Evolutionary conservation across 2,797 vertebrate genomes (phyloP).

Genomic region (Carapus acus): DNA sequence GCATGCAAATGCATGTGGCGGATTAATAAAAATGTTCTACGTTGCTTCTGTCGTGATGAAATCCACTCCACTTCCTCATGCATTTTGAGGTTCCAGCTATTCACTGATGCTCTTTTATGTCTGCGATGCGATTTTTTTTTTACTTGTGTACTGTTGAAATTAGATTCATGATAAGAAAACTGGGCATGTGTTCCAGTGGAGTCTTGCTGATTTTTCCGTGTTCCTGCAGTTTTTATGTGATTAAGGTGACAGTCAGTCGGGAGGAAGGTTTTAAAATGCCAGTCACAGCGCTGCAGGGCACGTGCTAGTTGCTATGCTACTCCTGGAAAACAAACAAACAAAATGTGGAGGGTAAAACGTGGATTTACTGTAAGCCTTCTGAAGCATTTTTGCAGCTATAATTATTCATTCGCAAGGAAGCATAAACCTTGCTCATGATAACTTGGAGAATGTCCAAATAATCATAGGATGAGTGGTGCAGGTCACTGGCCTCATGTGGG

Average conservation of each 20-base stretch:
- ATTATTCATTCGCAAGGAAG: too few species aligned
- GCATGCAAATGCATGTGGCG: too few species aligned
- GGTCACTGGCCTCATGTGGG: too few species aligned
- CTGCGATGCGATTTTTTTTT: too few species aligned
- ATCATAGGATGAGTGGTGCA: too few species aligned
- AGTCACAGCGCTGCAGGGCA: constrained; percentile 52
- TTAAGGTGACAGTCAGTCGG: constrained; percentile 56
- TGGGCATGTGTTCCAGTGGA: constrained; percentile 9
- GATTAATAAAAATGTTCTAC: too few species aligned
- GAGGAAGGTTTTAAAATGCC: constrained; percentile 50
- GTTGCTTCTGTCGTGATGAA: too few species aligned
- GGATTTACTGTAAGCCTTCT: constrained; percentile 45
- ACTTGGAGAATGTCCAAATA: too few species aligned
- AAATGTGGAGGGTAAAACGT: constrained; percentile 38
- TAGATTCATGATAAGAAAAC: background rate
- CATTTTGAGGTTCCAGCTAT: background rate
- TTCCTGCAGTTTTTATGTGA: constrained; percentile 46
- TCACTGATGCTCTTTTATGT: too few species aligned
- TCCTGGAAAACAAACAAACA: constrained; percentile 20
- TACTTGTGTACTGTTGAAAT: too few species aligned
- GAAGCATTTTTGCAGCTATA: constrained; percentile 22
- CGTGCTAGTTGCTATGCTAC: constrained; percentile 52
- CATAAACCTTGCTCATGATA: too few species aligned
- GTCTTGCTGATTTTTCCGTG: constrained; percentile 25
- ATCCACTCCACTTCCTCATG: too few species aligned